These are phyloP conservation scores for Manis pentadactyla DNA, from an alignment of 2,797 vertebrate genomes.

Conservation along the genomic window DNA sequence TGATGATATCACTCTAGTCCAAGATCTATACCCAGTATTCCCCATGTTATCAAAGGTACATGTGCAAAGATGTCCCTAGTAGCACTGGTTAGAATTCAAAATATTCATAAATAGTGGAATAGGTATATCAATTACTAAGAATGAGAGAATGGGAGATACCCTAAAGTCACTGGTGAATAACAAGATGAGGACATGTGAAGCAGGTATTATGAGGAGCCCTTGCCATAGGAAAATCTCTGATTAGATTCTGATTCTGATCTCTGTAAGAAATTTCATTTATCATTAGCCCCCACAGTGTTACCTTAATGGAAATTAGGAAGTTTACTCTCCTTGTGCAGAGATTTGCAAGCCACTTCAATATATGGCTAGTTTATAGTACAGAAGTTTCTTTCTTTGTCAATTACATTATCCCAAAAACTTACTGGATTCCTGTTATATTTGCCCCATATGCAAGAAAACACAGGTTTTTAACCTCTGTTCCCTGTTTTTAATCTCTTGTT, in stretches of 20 bases:
- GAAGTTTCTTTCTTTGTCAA: not conserved
- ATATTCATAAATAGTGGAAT: not conserved
- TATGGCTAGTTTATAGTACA: not conserved
- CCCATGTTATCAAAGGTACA: not conserved
- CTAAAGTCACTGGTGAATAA: not conserved
- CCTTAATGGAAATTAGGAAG: not conserved
- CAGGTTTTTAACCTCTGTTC: not conserved
- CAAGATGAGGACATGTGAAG: not conserved
- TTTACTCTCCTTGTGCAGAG: not conserved
- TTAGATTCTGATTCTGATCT: slow-evolving; percentile 26
- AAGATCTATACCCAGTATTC: not conserved
- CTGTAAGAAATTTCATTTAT: not conserved
- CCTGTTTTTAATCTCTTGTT: not conserved
- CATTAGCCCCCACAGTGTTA: not conserved
- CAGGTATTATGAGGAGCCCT: not conserved
- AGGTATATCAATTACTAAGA: not conserved
- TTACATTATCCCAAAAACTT: not conserved
- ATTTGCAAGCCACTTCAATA: not conserved
- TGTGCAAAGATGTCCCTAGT: not conserved
- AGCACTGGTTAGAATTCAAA: not conserved
- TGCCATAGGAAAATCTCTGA: not conserved
- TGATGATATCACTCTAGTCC: not conserved
- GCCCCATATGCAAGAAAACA: not conserved
- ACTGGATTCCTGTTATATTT: slow-evolving; percentile 1
- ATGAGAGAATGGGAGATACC: not conserved